These are phyloP conservation scores for Megathymus violae DNA, from an alignment of 1,140 invertebrate genomes.

Conservation along the genomic window DNA sequence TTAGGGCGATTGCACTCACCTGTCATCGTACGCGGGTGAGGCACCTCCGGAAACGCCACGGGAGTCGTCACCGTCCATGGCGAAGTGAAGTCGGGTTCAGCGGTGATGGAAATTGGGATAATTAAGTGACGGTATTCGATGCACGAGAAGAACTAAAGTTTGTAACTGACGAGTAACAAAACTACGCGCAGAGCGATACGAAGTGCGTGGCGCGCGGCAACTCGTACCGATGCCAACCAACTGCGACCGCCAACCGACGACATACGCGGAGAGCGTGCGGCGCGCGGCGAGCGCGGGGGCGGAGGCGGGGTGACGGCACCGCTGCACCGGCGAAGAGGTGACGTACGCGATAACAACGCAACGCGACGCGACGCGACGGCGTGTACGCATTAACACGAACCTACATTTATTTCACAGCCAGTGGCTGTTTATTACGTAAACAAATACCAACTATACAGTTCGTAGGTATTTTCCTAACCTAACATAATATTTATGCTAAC, in stretches of 20 bases:
- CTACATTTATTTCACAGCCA: neutral
- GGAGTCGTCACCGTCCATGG: conserved; percentile 68
- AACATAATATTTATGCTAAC: too few relatives aligned
- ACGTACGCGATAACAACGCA: conserved; percentile 41
- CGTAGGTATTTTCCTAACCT: neutral
- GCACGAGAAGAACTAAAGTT: conserved; percentile 38
- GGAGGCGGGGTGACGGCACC: conserved; percentile 39
- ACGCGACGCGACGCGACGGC: conserved; percentile 32
- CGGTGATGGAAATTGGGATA: neutral
- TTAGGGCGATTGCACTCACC: conserved; percentile 47
- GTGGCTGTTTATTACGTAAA: neutral
- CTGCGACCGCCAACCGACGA: conserved; percentile 20
- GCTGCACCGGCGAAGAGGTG: conserved; percentile 36
- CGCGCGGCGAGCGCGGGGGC: conserved; percentile 17
- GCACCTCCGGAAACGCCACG: conserved; percentile 60
- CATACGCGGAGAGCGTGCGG: conserved; percentile 5
- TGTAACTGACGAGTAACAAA: neutral
- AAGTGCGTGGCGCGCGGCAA: conserved; percentile 7
- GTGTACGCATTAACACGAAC: neutral
- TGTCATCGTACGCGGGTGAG: conserved; percentile 67
- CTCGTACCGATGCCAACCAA: conserved; percentile 4
- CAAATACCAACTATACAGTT: neutral
- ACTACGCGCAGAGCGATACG: neutral
- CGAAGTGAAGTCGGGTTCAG: conserved; percentile 9
- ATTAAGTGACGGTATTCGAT: conserved; percentile 14